Base-by-base conservation (phyloP, 2,888 invertebrate genomes). In the Acanthosepion esculentum region DNA sequence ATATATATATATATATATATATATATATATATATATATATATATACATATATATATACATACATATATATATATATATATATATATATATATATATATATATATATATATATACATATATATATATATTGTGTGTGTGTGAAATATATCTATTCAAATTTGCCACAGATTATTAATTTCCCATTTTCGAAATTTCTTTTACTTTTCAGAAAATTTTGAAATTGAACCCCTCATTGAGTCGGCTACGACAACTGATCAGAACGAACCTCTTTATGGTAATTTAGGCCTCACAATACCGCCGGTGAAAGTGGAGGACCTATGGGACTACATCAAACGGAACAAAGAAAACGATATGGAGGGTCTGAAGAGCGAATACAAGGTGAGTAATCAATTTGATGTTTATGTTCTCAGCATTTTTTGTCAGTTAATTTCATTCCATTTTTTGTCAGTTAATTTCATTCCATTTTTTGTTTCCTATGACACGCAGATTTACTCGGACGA, bases 241-340 rank as follows among this genome's bases (percentile, higher is more conserved):
- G 95, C 95, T 53, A 94, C 95, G 33, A 95, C 94, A 33, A 94
- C 94, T 91, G 95, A 95, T 29, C 96, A 96, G 92, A 95, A 96
- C 92, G 96, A 96, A 95, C 97, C 97, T 91, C 95, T 96, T 93
- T 97, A 97, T 95, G 96, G 96, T 94, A 97, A 97, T 95, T 95
- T 96, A 95, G 96, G 96, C 95, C 94, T 95, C 48, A 55, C 95
- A 91, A 95, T 96, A 50, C 96, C 96, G 26, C 96, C 97, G 53
- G 97, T 97, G 48, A 96, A 96, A 94, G 97, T 97, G 15, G 97
- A 97, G 94, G 97, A 97, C 95, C 96, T 97, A 92, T 97, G 97
- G 97, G 97, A 97, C 95, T 97, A 97, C 95, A 97, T 97, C 64
- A 96, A 96, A 95, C 96, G 96, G 94, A 96, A 96, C 95, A 97